Conservation (phyloP, 2,888 invertebrate genomes). For the Macaria notata region DNA sequence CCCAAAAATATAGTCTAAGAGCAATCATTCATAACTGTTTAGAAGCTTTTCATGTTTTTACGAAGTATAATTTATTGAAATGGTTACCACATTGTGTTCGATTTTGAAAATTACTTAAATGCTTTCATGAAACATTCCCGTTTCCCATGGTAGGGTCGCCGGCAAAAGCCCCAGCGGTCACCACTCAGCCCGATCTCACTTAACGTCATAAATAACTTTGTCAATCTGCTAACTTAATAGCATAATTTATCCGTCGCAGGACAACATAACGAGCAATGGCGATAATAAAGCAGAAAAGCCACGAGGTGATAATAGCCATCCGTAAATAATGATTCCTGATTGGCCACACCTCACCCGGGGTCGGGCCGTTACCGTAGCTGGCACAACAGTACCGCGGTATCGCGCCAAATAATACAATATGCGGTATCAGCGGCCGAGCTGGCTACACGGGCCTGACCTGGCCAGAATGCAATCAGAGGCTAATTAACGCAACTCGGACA, state of each 20-base stretch:
- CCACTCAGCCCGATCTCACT: slow-evolving; percentile 70
- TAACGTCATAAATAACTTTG: slow-evolving; percentile 81
- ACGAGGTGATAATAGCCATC: slow-evolving; percentile 80
- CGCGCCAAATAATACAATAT: slow-evolving; percentile 34
- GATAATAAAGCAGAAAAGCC: slow-evolving; percentile 82
- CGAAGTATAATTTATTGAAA: too few species aligned
- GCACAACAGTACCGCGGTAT: slow-evolving; percentile 23
- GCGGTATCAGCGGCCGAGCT: slow-evolving; percentile 33
- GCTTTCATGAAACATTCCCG: too few species aligned
- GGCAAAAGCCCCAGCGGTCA: slow-evolving; percentile 56
- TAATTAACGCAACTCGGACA: slow-evolving; percentile 73
- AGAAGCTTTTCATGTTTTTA: too few species aligned
- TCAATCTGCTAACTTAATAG: slow-evolving; percentile 82
- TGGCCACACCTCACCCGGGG: slow-evolving; percentile 65
- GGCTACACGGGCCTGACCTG: slow-evolving; percentile 49
- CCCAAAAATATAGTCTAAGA: too few species aligned
- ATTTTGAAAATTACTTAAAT: too few species aligned
- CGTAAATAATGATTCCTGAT: slow-evolving; percentile 81
- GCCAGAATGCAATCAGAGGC: slow-evolving; percentile 67
- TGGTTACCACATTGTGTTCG: too few species aligned
- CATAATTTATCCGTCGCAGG: slow-evolving; percentile 79
- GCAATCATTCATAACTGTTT: too few species aligned
- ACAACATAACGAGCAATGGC: slow-evolving; percentile 80
- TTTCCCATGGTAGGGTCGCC: slow-evolving; percentile 36
- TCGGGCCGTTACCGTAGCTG: slow-evolving; percentile 41